Conservation (phyloP, 2,797 vertebrate species). For the Enteromius radiatus region DNA sequence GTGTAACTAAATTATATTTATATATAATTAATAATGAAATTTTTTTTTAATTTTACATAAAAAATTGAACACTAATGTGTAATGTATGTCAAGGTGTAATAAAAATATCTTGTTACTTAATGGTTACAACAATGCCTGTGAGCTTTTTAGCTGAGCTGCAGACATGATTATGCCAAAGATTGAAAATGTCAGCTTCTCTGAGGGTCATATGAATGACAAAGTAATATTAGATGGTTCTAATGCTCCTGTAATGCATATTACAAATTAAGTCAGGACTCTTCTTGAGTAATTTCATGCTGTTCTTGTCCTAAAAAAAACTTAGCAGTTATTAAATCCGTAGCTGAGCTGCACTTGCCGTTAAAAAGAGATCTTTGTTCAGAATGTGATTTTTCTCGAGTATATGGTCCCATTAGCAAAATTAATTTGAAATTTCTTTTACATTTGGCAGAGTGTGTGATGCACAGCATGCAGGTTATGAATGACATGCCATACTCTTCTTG, state of each 20-base stretch:
- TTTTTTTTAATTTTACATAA: too few species aligned
- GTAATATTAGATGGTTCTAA: neutral
- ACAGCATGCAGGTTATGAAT: conserved; percentile 52
- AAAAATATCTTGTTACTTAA: neutral
- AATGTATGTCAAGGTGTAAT: neutral
- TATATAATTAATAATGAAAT: neutral
- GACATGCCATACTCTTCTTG: conserved; percentile 24
- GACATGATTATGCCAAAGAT: neutral
- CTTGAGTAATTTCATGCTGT: conserved; percentile 9
- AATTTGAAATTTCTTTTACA: conserved; percentile 12
- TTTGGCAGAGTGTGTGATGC: neutral
- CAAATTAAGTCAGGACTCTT: neutral
- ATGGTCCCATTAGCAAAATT: conserved; percentile 3
- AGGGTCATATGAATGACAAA: neutral
- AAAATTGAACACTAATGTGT: neutral
- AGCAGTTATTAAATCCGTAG: conserved; percentile 16
- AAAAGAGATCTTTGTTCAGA: conserved; percentile 15
- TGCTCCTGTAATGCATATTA: neutral
- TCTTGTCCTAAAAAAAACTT: conserved; percentile 21
- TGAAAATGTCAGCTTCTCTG: neutral
- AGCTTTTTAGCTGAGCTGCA: neutral
- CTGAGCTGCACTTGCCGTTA: conserved; percentile 3
- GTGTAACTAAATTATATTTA: neutral
- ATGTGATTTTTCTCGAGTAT: conserved; percentile 1
- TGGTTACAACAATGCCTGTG: neutral